phyloP scores from a whole-genome alignment of 2,888 invertebrate species.

The Pyrochroa serraticornis region DNA sequence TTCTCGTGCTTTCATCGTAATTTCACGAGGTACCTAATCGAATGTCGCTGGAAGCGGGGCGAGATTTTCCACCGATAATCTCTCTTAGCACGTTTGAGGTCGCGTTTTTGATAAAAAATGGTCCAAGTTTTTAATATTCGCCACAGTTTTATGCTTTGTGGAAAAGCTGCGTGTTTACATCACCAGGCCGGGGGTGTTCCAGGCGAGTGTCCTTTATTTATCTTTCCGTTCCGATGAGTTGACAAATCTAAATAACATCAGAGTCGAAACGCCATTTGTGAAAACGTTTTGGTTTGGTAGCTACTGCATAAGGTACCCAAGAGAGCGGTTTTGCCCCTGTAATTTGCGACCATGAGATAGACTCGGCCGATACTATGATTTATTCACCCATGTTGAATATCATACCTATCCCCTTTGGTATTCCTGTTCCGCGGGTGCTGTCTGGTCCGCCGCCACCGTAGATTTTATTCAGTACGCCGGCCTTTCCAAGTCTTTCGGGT shows the following conservation, averaged over 20 bases:
- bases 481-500: conserved; percentile 18
- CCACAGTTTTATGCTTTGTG: too few species aligned
- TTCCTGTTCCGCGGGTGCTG: not conserved
- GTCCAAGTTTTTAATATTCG: too few species aligned
- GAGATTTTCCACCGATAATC: too few species aligned
- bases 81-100: too few species aligned
- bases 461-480: conserved; percentile 15
- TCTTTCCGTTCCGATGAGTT: not conserved
- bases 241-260: not conserved
- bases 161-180: too few species aligned
- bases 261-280: conserved; percentile 7
- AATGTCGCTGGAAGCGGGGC: too few species aligned
- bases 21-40: too few species aligned
- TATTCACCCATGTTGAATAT: conserved; percentile 25
- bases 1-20: too few species aligned
- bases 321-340: conserved; percentile 20
- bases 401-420: conserved; percentile 5
- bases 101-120: too few species aligned
- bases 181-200: too few species aligned
- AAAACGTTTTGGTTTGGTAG: conserved; percentile 2
- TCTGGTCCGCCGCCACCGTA: not conserved
- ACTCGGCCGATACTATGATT: conserved; percentile 29
- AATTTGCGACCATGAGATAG: conserved; percentile 25
- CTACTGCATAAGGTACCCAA: conserved; percentile 16
- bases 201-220: too few species aligned